Percentiles rank a stretch among this genome's conserved stretches.
Evolutionary conservation across 2,113 vertebrate species (phyloP).

Genomic region (Tachycineta bicolor): DNA sequence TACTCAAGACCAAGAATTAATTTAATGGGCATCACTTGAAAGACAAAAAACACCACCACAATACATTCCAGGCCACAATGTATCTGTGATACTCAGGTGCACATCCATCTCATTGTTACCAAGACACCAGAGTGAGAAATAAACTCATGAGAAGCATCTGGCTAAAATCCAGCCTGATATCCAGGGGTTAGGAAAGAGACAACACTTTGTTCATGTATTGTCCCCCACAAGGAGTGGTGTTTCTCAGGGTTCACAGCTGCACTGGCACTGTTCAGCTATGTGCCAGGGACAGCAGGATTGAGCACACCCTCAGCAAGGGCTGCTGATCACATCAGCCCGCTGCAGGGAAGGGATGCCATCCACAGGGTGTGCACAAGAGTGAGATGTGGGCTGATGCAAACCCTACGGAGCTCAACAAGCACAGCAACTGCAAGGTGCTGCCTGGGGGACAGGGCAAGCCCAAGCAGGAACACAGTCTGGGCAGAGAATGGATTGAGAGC

Average conservation of each 20-base stretch:
- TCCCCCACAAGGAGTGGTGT: neutral
- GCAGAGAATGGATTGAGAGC: neutral
- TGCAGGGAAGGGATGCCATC: neutral
- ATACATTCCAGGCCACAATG: neutral
- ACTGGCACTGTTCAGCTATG: neutral
- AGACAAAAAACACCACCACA: neutral
- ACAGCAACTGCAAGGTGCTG: neutral
- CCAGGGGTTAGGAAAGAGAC: neutral
- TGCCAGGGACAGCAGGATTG: neutral
- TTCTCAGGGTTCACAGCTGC: neutral
- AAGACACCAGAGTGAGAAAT: neutral
- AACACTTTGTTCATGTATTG: neutral
- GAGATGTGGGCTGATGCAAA: neutral
- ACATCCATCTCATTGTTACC: neutral
- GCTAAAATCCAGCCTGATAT: neutral
- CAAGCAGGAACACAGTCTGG: neutral
- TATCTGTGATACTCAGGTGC: neutral
- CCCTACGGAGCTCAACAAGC: neutral
- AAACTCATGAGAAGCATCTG: neutral
- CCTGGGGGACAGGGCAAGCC: neutral
- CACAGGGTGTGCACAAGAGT: neutral
- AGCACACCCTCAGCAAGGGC: neutral
- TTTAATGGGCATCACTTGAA: neutral
- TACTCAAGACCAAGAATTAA: neutral
- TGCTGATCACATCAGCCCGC: neutral